phyloP scores from a whole-genome alignment of 1,140 invertebrate genomes.

The Eulimnadia texana region DNA sequence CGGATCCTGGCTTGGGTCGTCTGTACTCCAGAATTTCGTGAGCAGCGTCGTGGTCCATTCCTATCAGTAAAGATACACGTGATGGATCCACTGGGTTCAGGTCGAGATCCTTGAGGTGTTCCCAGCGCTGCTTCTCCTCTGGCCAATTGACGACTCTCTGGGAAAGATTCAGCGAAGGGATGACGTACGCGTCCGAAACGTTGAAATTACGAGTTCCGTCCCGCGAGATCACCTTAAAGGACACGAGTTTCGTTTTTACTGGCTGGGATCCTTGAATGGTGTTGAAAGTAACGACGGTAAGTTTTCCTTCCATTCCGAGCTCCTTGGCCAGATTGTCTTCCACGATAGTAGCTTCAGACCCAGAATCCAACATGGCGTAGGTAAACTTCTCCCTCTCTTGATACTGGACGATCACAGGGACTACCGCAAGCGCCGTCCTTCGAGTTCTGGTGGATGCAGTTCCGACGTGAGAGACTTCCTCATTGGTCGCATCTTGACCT shows the following conservation, averaged over 20 bases:
- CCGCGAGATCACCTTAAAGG: too few species aligned
- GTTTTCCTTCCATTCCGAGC: background rate
- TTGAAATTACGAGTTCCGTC: background rate
- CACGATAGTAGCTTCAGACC: background rate
- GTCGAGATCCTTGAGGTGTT: background rate
- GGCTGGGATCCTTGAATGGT: too few species aligned
- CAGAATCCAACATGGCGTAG: constrained; percentile 1
- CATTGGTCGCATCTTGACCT: background rate
- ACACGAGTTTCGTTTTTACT: too few species aligned
- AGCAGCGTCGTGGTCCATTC: background rate
- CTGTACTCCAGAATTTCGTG: background rate
- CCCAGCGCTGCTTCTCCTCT: background rate
- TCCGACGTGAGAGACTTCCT: background rate
- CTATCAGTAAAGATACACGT: background rate
- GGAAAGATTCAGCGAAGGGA: background rate
- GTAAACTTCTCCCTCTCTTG: background rate
- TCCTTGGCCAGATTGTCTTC: background rate
- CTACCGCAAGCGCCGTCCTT: background rate
- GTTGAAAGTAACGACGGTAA: too few species aligned
- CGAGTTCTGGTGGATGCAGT: background rate
- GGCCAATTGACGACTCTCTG: background rate
- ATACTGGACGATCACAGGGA: background rate
- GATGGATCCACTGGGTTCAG: background rate
- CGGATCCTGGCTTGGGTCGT: background rate
- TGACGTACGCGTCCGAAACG: background rate